Percentiles rank a stretch among this genome's conserved stretches.
phyloP scores from a whole-genome alignment of 1,140 invertebrate species.

The Drosophila cardini region DNA sequence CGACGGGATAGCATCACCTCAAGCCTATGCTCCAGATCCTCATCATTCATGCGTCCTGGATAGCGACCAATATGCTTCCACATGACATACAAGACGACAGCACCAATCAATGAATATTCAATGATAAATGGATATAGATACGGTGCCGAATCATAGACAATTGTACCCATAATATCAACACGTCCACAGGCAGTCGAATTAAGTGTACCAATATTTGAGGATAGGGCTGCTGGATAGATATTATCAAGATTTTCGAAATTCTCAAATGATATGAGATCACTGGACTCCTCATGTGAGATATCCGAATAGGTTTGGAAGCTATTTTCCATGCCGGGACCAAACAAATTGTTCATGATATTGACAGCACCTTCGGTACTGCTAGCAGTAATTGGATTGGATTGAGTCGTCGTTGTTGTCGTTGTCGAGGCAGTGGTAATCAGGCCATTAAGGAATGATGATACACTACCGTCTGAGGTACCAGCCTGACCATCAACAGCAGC shows the following conservation, averaged over 20 bases:
- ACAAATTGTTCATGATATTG: constrained; percentile 81
- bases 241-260: constrained; percentile 87
- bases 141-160: constrained; percentile 95
- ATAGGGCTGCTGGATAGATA: constrained; percentile 87
- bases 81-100: constrained; percentile 98
- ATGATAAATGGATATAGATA: constrained; percentile 98
- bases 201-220: constrained; percentile 86
- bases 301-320: constrained; percentile 82
- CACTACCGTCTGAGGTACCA: constrained; percentile 36
- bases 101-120: constrained; percentile 98
- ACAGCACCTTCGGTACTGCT: constrained; percentile 85
- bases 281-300: constrained; percentile 85
- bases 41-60: constrained; percentile 91
- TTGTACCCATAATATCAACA: constrained; percentile 96
- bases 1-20: constrained; percentile 93
- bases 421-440: constrained; percentile 47
- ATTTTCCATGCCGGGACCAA: constrained; percentile 83
- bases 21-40: constrained; percentile 93
- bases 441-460: constrained; percentile 56
- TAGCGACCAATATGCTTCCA: constrained; percentile 97
- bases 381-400: constrained; percentile 58
- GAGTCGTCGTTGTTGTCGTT: constrained; percentile 46
- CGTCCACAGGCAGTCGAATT: constrained; percentile 89
- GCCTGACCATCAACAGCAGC: constrained; percentile 40
- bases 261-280: constrained; percentile 80